Percentiles rank a stretch among this genome's conserved stretches.
Evolutionary conservation across 2,888 invertebrate genomes (phyloP).

Genomic region (Phaedon cochleariae): DNA sequence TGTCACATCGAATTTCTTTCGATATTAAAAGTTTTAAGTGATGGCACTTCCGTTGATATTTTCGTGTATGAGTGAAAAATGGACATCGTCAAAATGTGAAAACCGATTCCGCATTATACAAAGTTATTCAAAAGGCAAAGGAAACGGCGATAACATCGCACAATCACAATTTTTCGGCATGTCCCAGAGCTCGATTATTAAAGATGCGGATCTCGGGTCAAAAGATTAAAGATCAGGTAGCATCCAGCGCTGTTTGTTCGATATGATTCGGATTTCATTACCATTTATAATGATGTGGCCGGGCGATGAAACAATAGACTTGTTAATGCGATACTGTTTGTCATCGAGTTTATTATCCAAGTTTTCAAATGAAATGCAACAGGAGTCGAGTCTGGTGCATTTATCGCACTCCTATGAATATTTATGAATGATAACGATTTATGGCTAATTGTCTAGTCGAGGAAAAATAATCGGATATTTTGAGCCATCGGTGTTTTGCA

Average conservation of each 20-base stretch:
- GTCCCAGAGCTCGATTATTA: constrained; percentile 24
- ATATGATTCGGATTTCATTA: constrained; percentile 44
- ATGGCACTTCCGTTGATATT: neutral
- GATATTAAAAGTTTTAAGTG: neutral
- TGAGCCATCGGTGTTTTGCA: neutral
- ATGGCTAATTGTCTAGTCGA: constrained; percentile 17
- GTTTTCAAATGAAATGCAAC: constrained; percentile 31
- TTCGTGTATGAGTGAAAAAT: neutral
- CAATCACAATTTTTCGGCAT: neutral
- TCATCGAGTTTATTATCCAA: constrained; percentile 38
- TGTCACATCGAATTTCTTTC: neutral
- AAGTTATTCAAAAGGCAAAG: constrained; percentile 6
- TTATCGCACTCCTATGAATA: constrained; percentile 24
- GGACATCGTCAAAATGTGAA: neutral
- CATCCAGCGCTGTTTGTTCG: constrained; percentile 37
- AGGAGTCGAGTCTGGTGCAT: constrained; percentile 30
- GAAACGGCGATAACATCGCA: constrained; percentile 4
- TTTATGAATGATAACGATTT: constrained; percentile 25
- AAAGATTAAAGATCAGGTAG: constrained; percentile 58
- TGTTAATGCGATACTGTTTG: constrained; percentile 38
- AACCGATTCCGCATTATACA: constrained; percentile 2
- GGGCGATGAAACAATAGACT: constrained; percentile 34
- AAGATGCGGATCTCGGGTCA: constrained; percentile 53
- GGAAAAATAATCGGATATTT: neutral
- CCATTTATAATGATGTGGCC: constrained; percentile 51